Conservation (phyloP, 1,140 invertebrate genomes). For the Psilanteris sp. region DNA sequence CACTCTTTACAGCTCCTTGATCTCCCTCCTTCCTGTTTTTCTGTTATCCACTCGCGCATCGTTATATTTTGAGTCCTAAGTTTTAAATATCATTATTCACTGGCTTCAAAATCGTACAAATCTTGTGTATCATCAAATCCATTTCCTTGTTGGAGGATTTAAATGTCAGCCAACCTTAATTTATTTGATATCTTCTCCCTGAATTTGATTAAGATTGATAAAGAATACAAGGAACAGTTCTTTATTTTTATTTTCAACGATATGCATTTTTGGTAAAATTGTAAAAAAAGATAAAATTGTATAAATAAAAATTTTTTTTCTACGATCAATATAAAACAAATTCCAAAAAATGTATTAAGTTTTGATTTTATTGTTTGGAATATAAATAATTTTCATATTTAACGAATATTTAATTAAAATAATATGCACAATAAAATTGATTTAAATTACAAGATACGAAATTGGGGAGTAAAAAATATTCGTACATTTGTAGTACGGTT, state of each 20-base stretch:
- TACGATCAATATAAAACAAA: too few species aligned
- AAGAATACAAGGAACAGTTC: too few species aligned
- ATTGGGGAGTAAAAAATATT: neutral
- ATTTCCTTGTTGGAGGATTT: constrained; percentile 69
- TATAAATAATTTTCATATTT: constrained; percentile 21
- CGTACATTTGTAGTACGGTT: neutral
- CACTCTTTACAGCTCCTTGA: constrained; percentile 53
- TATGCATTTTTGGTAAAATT: too few species aligned
- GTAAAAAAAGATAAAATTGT: too few species aligned
- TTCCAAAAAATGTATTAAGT: too few species aligned
- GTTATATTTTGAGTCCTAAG: constrained; percentile 77
- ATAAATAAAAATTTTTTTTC: too few species aligned
- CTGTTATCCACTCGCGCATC: constrained; percentile 69
- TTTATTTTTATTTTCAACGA: too few species aligned
- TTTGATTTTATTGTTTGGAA: too few species aligned
- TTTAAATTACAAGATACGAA: constrained; percentile 3
- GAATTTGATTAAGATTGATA: too few species aligned
- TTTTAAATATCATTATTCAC: constrained; percentile 79
- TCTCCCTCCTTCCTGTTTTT: constrained; percentile 58
- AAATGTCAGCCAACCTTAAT: constrained; percentile 67
- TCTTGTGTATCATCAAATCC: constrained; percentile 69
- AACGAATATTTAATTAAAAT: constrained; percentile 35
- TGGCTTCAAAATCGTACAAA: constrained; percentile 72
- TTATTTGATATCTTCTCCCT: constrained; percentile 23
- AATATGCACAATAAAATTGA: constrained; percentile 14